Evolutionary conservation across 2,113 vertebrate species (phyloP), one percentile per base, ranked within the genome.

Genomic region (Emydocephalus ijimae): DNA sequence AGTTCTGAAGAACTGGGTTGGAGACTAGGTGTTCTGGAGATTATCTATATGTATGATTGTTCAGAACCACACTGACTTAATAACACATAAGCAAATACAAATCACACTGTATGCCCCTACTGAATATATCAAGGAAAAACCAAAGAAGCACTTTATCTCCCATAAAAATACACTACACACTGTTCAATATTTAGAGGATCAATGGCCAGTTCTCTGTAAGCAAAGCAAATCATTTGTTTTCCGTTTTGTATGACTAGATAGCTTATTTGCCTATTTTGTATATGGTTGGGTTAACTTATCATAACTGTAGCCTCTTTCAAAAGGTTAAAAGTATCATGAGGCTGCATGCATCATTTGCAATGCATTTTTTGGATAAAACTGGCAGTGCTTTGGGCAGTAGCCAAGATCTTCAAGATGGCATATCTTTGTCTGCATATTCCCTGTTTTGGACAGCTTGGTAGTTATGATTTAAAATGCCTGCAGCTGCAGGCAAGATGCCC

Each of bases 401-500:
- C 91, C 56, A 59, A 9, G 86, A 34, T 39, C 87, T 89, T 23
- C 50, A 93, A 92, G 93, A 34, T 23, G 50, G 23, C 21, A 88
- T 91, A 50, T 90, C 88, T 93, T 45, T 14, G 5, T 21, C 5
- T 10, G 87, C 34, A 0, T 29, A 57, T 64, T 8, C 43, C 94
- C 45, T 92, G n/a, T 55, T 93, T 93, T 93, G 91, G 88, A 94
- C 89, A 88, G 21, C 18, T 87, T 59, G 69, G 20, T 29, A 24
- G 29, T 5, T 26, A 94, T 92, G 50, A 95, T 87, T 92, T 93
- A 94, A 95, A 93, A 88, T 85, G 95, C 88, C 52, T 89, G n/a
- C 50, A 89, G 54, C 91, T 95, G 57, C 92, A 92, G 87, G 91
- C 26, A 91, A 23, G 85, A 88, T 39, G 45, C 39, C 91, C 90